These are phyloP conservation scores for Ciconia boyciana DNA, from an alignment of 2,113 vertebrate species.

Conservation along the genomic window DNA sequence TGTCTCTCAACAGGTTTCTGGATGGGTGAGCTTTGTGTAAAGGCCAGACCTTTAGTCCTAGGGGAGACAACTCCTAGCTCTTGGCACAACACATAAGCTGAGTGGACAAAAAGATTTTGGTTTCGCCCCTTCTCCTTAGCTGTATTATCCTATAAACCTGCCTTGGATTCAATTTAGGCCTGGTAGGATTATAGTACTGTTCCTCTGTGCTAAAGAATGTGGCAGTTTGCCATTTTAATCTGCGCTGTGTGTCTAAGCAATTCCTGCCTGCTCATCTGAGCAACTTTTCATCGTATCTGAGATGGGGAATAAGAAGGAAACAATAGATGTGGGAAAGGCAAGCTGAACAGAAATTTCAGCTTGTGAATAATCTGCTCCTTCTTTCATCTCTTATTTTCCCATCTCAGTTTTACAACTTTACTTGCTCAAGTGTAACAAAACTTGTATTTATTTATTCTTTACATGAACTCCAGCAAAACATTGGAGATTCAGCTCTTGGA, in stretches of 20 bases:
- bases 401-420: neutral
- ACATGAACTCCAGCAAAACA: neutral
- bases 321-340: neutral
- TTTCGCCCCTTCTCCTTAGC: neutral
- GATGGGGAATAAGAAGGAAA: neutral
- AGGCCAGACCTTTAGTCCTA: neutral
- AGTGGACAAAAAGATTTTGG: neutral
- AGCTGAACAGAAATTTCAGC: neutral
- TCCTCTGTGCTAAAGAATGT: neutral
- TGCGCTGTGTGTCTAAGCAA: neutral
- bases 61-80: neutral
- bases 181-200: neutral
- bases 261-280: neutral
- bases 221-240: constrained; percentile 41
- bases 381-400: neutral
- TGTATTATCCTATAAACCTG: neutral
- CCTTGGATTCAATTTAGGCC: neutral
- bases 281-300: neutral
- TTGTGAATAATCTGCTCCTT: neutral
- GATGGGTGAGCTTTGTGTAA: neutral
- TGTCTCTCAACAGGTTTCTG: neutral
- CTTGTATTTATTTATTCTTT: neutral
- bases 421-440: neutral
- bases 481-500: neutral
- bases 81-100: neutral